phyloP scores from a whole-genome alignment of 1,140 invertebrate genomes.

The Idris sp. region DNA sequence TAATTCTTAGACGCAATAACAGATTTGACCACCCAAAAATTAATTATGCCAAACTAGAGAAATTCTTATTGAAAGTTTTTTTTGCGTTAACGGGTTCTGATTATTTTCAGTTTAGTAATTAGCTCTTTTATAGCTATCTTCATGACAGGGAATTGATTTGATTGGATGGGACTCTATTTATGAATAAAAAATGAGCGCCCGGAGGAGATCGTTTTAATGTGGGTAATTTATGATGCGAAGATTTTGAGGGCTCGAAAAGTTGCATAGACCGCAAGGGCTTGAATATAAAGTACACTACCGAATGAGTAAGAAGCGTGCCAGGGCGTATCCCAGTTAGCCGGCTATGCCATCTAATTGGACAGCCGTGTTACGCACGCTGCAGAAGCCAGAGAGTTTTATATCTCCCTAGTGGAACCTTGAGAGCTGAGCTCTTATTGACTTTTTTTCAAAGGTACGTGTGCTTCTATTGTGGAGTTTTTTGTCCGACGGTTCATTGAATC shows the following conservation, averaged over 20 bases:
- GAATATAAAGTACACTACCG: conserved; percentile 74
- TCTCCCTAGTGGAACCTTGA: too few relatives aligned
- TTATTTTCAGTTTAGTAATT: too few relatives aligned
- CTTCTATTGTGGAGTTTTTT: too few relatives aligned
- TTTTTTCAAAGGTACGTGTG: too few relatives aligned
- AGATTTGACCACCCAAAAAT: conserved; percentile 24
- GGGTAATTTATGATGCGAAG: conserved; percentile 48
- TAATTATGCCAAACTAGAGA: too few relatives aligned
- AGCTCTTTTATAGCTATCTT: too few relatives aligned
- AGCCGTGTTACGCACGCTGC: conserved; percentile 72
- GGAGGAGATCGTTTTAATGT: conserved; percentile 32
- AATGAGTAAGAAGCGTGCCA: conserved; percentile 75
- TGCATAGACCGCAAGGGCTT: conserved; percentile 61
- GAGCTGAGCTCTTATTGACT: too few relatives aligned
- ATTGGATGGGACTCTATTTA: conserved; percentile 1
- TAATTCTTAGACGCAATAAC: conserved; percentile 24
- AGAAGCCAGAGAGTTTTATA: too few relatives aligned
- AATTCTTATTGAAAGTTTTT: too few relatives aligned
- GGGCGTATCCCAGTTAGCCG: conserved; percentile 72
- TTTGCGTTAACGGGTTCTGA: too few relatives aligned
- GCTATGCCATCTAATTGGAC: conserved; percentile 71
- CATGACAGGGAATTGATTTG: conserved; percentile 18
- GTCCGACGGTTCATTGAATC: too few relatives aligned
- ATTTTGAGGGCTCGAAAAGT: conserved; percentile 50
- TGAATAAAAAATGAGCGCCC: conserved; percentile 20